A percentile compares a stretch with the other conserved stretches of the same genome.
Conservation (phyloP, 2,888 invertebrate genomes). For the Plagodis dolabraria region DNA sequence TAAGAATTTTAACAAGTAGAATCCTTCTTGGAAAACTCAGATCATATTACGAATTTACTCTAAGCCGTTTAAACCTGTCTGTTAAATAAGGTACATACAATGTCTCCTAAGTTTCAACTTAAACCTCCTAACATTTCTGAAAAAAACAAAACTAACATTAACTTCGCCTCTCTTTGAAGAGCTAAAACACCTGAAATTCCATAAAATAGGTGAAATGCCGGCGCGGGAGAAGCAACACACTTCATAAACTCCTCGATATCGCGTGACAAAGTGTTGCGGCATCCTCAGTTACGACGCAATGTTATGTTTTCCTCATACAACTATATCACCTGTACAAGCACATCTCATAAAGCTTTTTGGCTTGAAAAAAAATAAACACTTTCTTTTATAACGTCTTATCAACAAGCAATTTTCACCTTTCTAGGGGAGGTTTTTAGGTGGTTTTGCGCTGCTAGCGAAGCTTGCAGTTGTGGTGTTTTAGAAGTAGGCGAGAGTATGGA, state of each 20-base stretch:
- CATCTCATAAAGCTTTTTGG: slow-evolving; percentile 24
- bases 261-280: slow-evolving; percentile 9
- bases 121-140: too few species aligned
- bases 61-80: too few species aligned
- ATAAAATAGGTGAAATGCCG: slow-evolving; percentile 15
- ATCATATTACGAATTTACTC: too few species aligned
- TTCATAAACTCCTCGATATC: slow-evolving; percentile 18
- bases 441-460: not conserved
- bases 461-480: slow-evolving; percentile 4
- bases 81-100: too few species aligned
- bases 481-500: slow-evolving; percentile 8
- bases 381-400: slow-evolving; percentile 17
- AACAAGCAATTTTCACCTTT: slow-evolving; percentile 9
- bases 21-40: too few species aligned
- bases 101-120: too few species aligned
- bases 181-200: not conserved
- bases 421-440: not conserved
- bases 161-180: not conserved
- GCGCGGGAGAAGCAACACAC: slow-evolving; percentile 7
- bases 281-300: slow-evolving; percentile 7
- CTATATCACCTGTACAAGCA: slow-evolving; percentile 20
- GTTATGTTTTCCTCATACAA: slow-evolving; percentile 14
- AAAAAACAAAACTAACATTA: too few species aligned
- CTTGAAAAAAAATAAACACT: slow-evolving; percentile 15
- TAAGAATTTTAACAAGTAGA: too few species aligned